Evolutionary conservation across 2,888 invertebrate genomes (phyloP).

Genomic region (Sacculina carcini): DNA sequence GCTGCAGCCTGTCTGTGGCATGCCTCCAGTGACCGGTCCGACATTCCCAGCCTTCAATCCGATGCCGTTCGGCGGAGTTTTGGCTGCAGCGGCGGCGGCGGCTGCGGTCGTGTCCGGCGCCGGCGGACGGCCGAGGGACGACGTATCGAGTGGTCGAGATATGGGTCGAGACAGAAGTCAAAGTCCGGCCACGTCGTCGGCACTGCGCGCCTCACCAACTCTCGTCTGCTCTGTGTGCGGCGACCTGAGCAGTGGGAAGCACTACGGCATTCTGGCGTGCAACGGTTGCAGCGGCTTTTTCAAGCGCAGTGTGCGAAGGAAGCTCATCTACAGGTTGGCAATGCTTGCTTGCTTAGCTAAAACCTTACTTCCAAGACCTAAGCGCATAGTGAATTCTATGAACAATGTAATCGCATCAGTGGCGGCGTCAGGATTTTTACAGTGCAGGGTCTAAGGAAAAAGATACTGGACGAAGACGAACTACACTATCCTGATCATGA

Average conservation of each 20-base stretch:
- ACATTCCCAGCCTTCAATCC: background rate
- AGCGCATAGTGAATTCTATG: background rate
- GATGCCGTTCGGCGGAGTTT: background rate
- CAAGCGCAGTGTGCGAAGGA: slow-evolving; percentile 79
- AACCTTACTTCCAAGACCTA: background rate
- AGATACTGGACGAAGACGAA: background rate
- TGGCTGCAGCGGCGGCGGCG: slow-evolving; percentile 5
- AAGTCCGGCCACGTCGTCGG: slow-evolving; percentile 7
- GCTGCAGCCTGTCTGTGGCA: too few relatives aligned
- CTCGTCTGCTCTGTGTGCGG: slow-evolving; percentile 87
- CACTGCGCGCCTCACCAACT: slow-evolving; percentile 27
- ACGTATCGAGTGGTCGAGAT: background rate
- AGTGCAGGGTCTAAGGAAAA: background rate
- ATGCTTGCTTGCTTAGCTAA: slow-evolving; percentile 15
- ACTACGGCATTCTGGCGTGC: slow-evolving; percentile 92
- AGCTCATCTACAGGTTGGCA: slow-evolving; percentile 74
- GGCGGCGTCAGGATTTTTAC: too few relatives aligned
- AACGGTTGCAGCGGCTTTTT: slow-evolving; percentile 99
- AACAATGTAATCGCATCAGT: background rate
- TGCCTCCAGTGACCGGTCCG: too few relatives aligned
- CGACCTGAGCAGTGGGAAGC: slow-evolving; percentile 87
- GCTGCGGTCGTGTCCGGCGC: slow-evolving; percentile 8
- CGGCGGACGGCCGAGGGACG: background rate
- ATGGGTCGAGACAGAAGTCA: slow-evolving; percentile 6
- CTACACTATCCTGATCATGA: too few relatives aligned